A percentile compares a stretch with the other conserved stretches of the same genome.
Conservation (phyloP, 2,797 vertebrate species). For the Jordanella pulchra region DNA sequence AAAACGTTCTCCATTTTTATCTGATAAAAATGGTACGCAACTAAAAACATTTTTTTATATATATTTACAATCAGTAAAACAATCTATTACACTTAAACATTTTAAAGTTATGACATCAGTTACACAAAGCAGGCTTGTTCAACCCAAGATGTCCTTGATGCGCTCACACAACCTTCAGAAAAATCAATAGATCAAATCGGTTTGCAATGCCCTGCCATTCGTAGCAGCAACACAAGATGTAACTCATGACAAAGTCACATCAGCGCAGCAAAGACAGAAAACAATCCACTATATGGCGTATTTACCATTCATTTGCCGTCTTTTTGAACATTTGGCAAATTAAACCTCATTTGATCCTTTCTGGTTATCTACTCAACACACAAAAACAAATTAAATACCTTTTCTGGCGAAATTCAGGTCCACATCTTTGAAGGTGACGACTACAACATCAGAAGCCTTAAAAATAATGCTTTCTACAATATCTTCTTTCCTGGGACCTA, state of each 20-base stretch:
- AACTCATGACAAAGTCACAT: conserved; percentile 44
- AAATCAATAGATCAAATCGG: conserved; percentile 65
- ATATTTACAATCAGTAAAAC: neutral
- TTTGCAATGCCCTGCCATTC: conserved; percentile 51
- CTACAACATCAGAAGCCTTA: conserved; percentile 96
- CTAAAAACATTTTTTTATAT: neutral
- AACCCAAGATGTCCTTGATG: conserved; percentile 55
- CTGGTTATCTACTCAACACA: neutral
- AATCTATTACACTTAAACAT: conserved; percentile 34
- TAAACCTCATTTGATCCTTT: conserved; percentile 6
- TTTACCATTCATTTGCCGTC: conserved; percentile 21
- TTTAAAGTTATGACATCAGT: conserved; percentile 42
- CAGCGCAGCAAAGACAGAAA: conserved; percentile 37
- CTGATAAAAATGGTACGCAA: neutral
- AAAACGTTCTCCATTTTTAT: neutral
- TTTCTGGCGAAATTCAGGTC: conserved; percentile 96
- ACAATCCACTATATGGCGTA: conserved; percentile 34
- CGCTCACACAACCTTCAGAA: conserved; percentile 50
- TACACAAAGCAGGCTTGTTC: conserved; percentile 50
- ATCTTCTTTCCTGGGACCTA: conserved; percentile 93
- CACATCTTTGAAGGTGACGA: conserved; percentile 98
- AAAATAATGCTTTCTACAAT: conserved; percentile 98
- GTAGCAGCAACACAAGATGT: conserved; percentile 49
- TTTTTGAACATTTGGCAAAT: conserved; percentile 23
- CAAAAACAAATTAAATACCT: conserved; percentile 80